Evolutionary conservation across 2,888 invertebrate genomes (phyloP), one percentile per base, ranked within the genome.

Genomic region (Chydorus sphaericus): DNA sequence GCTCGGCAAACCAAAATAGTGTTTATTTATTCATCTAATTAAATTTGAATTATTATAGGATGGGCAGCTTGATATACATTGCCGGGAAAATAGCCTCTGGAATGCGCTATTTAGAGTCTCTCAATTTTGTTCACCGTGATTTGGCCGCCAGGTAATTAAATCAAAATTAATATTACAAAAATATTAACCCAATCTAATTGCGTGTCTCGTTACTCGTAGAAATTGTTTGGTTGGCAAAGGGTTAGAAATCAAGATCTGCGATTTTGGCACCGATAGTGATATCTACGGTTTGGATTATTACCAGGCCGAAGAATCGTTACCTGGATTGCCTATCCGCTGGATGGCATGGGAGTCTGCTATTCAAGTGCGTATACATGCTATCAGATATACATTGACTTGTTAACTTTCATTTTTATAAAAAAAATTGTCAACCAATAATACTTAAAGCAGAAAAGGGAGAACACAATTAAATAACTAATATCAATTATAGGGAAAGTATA

Each of bases 101-200:
- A 14, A 90, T 91, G 88, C 80, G 84, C 65, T 91, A 91, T 69
- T 73, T 92, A 64, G 83, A 92, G 72, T 80, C 85, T 50, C 75
- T 89, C 62, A 86, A 88, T 72, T 90, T 91, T 68, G 90, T 92
- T 51, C 92, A 92, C 69, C 77, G 91, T 49, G 90, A 92, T 71
- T 73, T 91, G 64, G 88, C 90, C 53, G 83, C 90, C 37, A 80
- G 84, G 79, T 84, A 74, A 50, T 16, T 50, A 23, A 29, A 26
- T 14, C 36, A 4, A 3, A 11, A 28, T 26, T 57, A 11, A 20
- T 38, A 48, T 39, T 30, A 49, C 2, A 48, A 48, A 10, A 51
- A 50, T 14, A 7, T 14, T 68, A 70, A 10, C 72, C 85, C 91
- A 67, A 92, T 91, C 70, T 87, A 87, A 67, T 73, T 91, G 59